Evolutionary conservation across 35 echinoderm and acorn worm species (phyloP), one percentile per base, ranked within the genome.

Genomic region (Amphiura filiformis): DNA sequence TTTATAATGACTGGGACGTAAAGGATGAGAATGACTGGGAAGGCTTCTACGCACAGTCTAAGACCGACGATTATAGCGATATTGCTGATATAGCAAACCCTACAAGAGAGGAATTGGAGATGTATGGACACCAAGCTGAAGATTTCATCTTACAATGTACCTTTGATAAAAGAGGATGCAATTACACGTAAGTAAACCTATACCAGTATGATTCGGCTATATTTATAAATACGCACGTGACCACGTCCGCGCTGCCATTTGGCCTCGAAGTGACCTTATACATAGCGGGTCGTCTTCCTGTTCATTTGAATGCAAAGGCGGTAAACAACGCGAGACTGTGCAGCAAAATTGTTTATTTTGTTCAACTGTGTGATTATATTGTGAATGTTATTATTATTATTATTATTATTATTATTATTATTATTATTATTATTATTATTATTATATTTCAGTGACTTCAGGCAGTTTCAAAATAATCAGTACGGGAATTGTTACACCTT

Each of bases 401-500:
- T n/a, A n/a, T n/a, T n/a, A n/a, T n/a, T n/a, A n/a, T n/a, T n/a
- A n/a, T n/a, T n/a, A n/a, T n/a, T n/a, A n/a, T n/a, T n/a, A n/a
- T n/a, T n/a, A n/a, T n/a, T n/a, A n/a, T n/a, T n/a, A n/a, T n/a
- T n/a, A n/a, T n/a, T n/a, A n/a, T n/a, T n/a, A n/a, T n/a, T n/a
- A n/a, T n/a, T n/a, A n/a, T n/a, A n/a, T n/a, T n/a, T n/a, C 70
- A 98, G 96, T 2, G 84, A 98, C 82, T 98, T 98, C 75, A 37
- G 31, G 18, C 37, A 88, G 39, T 94, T 88, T 65, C 96, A 98
- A 37, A 98, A 98, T 81, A 88, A 78, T 15, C 75, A 94, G 39
- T 98, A 94, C 34, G 96, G 96, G 0, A 98, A 98, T 75, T 98
- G 96, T 85, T 98, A 91, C 44, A 98, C 96, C 22, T 98, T 98